phyloP scores from a whole-genome alignment of 2,888 invertebrate genomes.

The Silvanus unidentatus region DNA sequence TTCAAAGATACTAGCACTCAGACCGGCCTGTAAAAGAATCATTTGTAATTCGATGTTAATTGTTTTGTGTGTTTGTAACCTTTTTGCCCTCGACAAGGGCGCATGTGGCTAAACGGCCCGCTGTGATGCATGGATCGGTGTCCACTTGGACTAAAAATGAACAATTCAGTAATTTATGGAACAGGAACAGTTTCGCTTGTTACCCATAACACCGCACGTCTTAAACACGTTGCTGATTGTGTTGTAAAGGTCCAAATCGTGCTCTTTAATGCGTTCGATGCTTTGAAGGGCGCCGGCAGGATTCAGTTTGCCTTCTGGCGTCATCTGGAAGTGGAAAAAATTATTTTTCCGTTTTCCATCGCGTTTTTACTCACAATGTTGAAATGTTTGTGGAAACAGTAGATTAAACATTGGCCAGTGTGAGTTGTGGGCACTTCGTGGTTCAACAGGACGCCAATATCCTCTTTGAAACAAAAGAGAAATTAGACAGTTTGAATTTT shows the following conservation, averaged over 20 bases:
- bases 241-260: slow-evolving; percentile 20
- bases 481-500: neutral
- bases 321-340: slow-evolving; percentile 13
- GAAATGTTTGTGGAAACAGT: slow-evolving; percentile 21
- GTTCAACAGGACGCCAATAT: slow-evolving; percentile 19
- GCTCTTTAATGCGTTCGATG: slow-evolving; percentile 20
- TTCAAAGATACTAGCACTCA: no score
- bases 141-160: slow-evolving; percentile 22
- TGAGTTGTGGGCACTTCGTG: slow-evolving; percentile 20
- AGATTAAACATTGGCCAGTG: slow-evolving; percentile 27
- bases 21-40: no score
- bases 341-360: neutral
- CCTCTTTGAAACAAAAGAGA: slow-evolving; percentile 18
- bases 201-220: slow-evolving; percentile 10
- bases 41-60: neutral
- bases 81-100: slow-evolving; percentile 23
- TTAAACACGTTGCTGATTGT: slow-evolving; percentile 17
- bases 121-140: slow-evolving; percentile 27
- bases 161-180: neutral
- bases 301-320: slow-evolving; percentile 20
- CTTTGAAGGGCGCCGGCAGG: slow-evolving; percentile 15
- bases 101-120: slow-evolving; percentile 23
- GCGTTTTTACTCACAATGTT: slow-evolving; percentile 19
- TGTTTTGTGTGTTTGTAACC: slow-evolving; percentile 12
- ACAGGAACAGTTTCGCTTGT: neutral